Evolutionary conservation across 2,888 invertebrate species (phyloP), one percentile per base, ranked within the genome.

Genomic region (Bugula neritina): DNA sequence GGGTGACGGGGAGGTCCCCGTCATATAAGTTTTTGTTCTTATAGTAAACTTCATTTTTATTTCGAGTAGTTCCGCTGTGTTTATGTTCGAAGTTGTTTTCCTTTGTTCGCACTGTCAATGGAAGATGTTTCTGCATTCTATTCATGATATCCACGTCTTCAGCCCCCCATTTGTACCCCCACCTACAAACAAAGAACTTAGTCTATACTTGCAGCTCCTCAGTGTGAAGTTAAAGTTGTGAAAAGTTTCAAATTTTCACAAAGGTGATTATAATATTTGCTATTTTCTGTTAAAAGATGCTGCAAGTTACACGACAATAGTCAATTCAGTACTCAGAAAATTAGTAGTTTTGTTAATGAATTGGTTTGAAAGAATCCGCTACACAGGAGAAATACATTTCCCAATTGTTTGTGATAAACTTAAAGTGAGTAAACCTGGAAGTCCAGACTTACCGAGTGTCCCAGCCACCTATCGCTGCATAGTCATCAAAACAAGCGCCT

Each of bases 101-200:
- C n/a, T 63, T 34, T 10, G 63, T 63, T 63, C 63, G 2, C 2
- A 63, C 63, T 29, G 63, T 63, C 5, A 63, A 63, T 34, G 29
- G 63, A 13, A 63, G 63, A 13, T 34, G 63, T 5, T 25, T 63
- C 5, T 31, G 31, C 63, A 63, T 63, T 63, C 63, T 63, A n/a
- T 63, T 63, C 63, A 63, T 63, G 21, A 63, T 63, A n/a, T 63
- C 63, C 2, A 63, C 63, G 27, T 63, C 63, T 63, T 63, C 63
- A 31, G 63, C 63, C 31, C 63, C 63, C 63, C 63, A 63, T 34
- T 27, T 21, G 34, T 63, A 63, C 10, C 63, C 63, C 63, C 63
- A 63, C 31, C 63, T 63, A n/a, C n/a, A 63, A 31, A 43, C 17
- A 43, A 17, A 10, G 17, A 43, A 43, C 5, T 5, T 43, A 17